Base-by-base conservation (phyloP, 2,113 vertebrate species). In the Dascyllus trimaculatus region DNA sequence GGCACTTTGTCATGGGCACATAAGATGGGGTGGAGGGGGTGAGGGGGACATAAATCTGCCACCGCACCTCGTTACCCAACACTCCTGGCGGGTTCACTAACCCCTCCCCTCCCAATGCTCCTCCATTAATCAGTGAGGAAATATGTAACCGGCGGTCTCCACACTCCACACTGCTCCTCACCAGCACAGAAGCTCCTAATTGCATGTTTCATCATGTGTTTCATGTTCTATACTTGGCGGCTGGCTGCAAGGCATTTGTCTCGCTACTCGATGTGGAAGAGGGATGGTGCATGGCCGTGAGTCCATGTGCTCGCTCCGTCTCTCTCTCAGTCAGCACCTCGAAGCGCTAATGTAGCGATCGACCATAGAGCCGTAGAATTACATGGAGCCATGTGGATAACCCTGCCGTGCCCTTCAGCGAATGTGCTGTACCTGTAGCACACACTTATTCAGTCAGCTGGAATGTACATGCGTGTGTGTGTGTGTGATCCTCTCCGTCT, bases 141-240 rank as follows among this genome's bases (percentile, higher is more conserved):
- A 92, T 92, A 91, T 90, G 87, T 89, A 89, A 90, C 82, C 80
- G 68, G 80, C 71, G 40, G 72, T 87, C 78, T 82, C 79, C 57
- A 62, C 66, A 40, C 80, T 60, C 78, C 66, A 35, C 80, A 54
- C 78, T 19, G 71, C 69, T 76, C 71, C 88, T 79, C 85, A 71
- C 84, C 70, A 73, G 79, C 81, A 17, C 80, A n/a, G 53, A 80
- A 79, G 91, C 88, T 91, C 86, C 90, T 93, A 93, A 95, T 94
- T 94, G 91, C 87, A 68, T 89, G 91, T 92, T 93, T 92, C 89
- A 88, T 90, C 91, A 93, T 93, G 91, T 93, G 91, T 89, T 91
- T 90, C 85, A 88, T 89, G 90, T 91, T 90, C 84, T 82, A 63
- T 86, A 90, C 82, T 90, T 81, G 88, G 87, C 86, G 71, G 82